phyloP scores from a whole-genome alignment of 37 sponge, comb jelly and placozoan genomes.

The Hormiphora californensis region DNA sequence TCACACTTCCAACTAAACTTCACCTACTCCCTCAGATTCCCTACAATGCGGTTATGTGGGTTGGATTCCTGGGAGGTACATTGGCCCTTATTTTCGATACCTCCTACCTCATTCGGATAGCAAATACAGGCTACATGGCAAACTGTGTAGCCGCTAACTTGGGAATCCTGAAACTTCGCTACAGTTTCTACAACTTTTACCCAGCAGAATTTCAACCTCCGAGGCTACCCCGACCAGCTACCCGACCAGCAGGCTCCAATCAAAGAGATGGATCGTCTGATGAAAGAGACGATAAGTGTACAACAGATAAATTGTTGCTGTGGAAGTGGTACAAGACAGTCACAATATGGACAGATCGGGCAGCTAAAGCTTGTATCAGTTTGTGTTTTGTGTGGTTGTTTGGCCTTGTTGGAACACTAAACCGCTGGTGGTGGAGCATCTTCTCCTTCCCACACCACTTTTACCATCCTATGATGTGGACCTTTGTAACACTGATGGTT shows the following conservation, averaged over 20 bases:
- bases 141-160: neutral
- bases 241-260: too few species aligned
- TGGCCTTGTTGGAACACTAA: neutral
- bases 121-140: neutral
- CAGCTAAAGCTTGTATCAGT: neutral
- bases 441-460: too few species aligned
- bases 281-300: neutral
- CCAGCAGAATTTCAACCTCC: neutral
- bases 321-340: neutral
- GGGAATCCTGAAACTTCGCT: neutral
- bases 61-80: neutral
- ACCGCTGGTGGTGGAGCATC: neutral
- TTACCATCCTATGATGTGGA: too few species aligned
- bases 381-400: neutral
- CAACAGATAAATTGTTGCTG: neutral
- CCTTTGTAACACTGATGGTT: neutral
- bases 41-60: constrained; percentile 21
- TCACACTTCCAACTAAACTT: neutral
- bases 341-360: neutral
- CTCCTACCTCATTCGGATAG: constrained; percentile 1
- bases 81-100: neutral
- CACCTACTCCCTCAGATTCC: neutral
- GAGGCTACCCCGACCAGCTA: too few species aligned
- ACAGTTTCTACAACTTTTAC: neutral
- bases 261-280: too few species aligned